These are phyloP conservation scores for Myotis brandtii DNA, from an alignment of 2,113 vertebrate species.

Conservation along the genomic window DNA sequence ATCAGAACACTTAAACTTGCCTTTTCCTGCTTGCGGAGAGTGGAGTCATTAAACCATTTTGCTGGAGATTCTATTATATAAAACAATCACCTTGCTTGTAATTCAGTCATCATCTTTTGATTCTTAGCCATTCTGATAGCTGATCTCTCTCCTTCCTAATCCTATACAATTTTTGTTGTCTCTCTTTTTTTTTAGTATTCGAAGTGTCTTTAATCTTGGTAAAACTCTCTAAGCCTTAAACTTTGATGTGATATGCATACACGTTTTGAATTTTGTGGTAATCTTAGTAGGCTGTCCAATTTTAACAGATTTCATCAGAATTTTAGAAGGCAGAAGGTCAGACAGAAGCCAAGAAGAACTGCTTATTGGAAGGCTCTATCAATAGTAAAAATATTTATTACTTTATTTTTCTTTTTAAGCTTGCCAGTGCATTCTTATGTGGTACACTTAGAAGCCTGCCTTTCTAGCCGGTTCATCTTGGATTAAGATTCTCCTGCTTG, in stretches of 20 bases:
- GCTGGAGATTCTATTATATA: not conserved
- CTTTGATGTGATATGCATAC: not conserved
- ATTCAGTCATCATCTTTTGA: conserved; percentile 2
- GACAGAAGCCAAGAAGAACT: not conserved
- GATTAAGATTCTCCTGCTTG: not conserved
- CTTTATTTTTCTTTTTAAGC: not conserved
- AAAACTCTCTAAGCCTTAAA: conserved; percentile 39
- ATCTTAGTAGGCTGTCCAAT: not conserved
- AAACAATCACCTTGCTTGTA: not conserved
- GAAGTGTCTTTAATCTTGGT: conserved; percentile 20
- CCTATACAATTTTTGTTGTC: not conserved
- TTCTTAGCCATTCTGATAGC: not conserved
- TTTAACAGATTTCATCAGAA: not conserved
- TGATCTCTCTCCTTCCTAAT: not conserved
- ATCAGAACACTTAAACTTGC: not conserved
- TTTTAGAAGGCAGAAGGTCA: conserved; percentile 16
- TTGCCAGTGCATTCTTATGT: not conserved
- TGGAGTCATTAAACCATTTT: not conserved
- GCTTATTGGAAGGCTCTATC: not conserved
- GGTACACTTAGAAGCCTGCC: not conserved
- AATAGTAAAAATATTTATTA: not conserved
- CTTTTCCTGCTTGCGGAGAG: not conserved
- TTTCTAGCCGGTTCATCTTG: not conserved
- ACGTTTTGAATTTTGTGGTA: conserved; percentile 53
- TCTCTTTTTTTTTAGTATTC: not conserved